Conservation (phyloP, 2,797 vertebrate genomes). For the Scarus forsteni region DNA sequence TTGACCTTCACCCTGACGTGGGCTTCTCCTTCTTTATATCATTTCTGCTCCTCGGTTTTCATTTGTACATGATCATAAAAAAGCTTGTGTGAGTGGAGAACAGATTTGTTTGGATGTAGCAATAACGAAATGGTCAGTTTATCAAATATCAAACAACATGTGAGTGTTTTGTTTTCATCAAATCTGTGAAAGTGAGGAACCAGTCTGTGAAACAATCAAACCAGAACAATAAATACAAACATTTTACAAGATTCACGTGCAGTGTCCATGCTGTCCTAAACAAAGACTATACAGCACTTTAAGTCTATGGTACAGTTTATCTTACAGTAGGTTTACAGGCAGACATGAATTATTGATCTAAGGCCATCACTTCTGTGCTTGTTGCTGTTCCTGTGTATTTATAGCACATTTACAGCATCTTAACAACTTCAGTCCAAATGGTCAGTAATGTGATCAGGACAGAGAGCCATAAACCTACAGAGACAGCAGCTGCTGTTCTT, state of each 20-base stretch:
- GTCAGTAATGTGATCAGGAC: too few species aligned
- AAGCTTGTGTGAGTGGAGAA: constrained; percentile 39
- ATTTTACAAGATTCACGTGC: constrained; percentile 55
- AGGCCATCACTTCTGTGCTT: background rate
- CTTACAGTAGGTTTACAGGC: background rate
- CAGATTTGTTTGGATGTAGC: constrained; percentile 38
- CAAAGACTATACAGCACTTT: background rate
- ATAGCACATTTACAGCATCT: too few species aligned
- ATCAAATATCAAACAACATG: constrained; percentile 3
- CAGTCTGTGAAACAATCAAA: constrained; percentile 49
- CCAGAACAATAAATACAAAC: constrained; percentile 62
- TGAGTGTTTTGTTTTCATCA: constrained; percentile 31
- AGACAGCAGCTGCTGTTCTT: too few species aligned
- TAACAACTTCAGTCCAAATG: too few species aligned
- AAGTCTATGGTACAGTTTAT: background rate
- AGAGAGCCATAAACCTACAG: too few species aligned
- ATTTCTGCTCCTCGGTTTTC: constrained; percentile 22
- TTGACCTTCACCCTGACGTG: constrained; percentile 8
- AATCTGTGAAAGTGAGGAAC: constrained; percentile 35
- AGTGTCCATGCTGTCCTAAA: constrained; percentile 27
- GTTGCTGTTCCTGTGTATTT: background rate
- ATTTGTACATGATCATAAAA: constrained; percentile 55
- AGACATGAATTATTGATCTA: background rate
- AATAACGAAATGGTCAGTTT: constrained; percentile 32
- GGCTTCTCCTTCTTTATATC: constrained; percentile 8